Conservation (phyloP, 1,140 invertebrate genomes). For the Choristoneura fumiferana region DNA sequence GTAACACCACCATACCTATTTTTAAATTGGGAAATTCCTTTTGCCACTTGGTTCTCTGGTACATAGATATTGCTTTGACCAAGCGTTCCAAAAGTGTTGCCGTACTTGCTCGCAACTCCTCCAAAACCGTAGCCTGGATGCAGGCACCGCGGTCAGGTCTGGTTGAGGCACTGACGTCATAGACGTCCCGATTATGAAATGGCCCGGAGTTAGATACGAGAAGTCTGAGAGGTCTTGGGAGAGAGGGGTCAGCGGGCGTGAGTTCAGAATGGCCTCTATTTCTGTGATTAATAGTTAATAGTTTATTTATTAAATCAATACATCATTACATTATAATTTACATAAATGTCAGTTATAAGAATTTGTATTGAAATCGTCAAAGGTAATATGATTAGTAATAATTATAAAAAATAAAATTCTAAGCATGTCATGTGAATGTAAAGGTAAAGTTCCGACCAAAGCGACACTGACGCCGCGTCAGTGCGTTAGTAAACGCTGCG, state of each 20-base stretch:
- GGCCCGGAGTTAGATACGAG: conserved; percentile 19
- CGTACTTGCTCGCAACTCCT: conserved; percentile 20
- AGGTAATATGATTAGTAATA: too few relatives aligned
- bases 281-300: not conserved
- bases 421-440: too few relatives aligned
- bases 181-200: conserved; percentile 20
- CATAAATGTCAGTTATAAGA: too few relatives aligned
- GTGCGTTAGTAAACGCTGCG: too few relatives aligned
- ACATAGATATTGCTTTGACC: conserved; percentile 22
- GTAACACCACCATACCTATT: conserved; percentile 5
- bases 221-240: conserved; percentile 6
- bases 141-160: not conserved
- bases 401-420: too few relatives aligned
- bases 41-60: conserved; percentile 21
- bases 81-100: conserved; percentile 27
- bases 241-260: too few relatives aligned
- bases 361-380: too few relatives aligned
- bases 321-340: too few relatives aligned
- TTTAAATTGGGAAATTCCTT: not conserved
- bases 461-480: too few relatives aligned
- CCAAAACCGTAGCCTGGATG: conserved; percentile 17
- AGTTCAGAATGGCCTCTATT: conserved; percentile 23
- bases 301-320: too few relatives aligned
- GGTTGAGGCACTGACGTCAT: conserved; percentile 13
- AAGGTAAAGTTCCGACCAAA: too few relatives aligned